Base-by-base conservation (phyloP, 2,113 vertebrate species). In the Semnornis frantzii region DNA sequence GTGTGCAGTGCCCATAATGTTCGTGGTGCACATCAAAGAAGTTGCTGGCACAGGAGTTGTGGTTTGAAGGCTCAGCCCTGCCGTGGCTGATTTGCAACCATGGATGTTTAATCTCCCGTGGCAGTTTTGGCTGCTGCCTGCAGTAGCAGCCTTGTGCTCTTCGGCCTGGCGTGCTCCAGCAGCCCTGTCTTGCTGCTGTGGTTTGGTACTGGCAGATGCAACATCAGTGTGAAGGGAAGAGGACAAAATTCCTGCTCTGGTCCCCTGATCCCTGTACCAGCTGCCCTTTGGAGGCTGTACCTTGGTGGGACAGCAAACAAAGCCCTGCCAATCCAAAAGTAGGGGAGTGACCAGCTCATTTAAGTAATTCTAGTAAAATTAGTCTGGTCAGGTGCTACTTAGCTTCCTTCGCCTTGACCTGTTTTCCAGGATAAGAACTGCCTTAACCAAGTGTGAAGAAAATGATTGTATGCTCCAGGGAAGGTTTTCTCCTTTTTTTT, bases 21-120 rank as follows among this genome's bases (percentile, higher is more conserved):
- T 71, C 70, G 21, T 76, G 86, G 87, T 65, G 80, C 72, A 83
- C 94, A 83, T 95, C 94, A 95, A 89, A 96, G 85, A 68, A 69
- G 87, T 72, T 82, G 68, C 76, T 94, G 94, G 94, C 93, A 89
- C 69, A 42, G 50, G 68, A 92, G 39, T 10, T 87, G 93, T 70
- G 44, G 87, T 96, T 94, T 89, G 87, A 91, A 91, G 91, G 94
- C 94, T 93, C 93, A 88, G 90, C 72, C 79, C 85, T 93, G 90
- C 93, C 3, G 8, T 74, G 60, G 85, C 88, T 83, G 77, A 81
- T 94, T 93, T 91, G 85, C 76, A 68, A 84, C 70, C 72, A 54
- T 9, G 65, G 78, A 60, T 87, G 69, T 92, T 96, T 92, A 91
- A 89, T 94, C 94, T 96, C 87, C 69, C 30, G 7, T 77, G 89